These are phyloP conservation scores for Aspidiotus rigidus DNA, from an alignment of 2,888 invertebrate species.

Conservation along the genomic window DNA sequence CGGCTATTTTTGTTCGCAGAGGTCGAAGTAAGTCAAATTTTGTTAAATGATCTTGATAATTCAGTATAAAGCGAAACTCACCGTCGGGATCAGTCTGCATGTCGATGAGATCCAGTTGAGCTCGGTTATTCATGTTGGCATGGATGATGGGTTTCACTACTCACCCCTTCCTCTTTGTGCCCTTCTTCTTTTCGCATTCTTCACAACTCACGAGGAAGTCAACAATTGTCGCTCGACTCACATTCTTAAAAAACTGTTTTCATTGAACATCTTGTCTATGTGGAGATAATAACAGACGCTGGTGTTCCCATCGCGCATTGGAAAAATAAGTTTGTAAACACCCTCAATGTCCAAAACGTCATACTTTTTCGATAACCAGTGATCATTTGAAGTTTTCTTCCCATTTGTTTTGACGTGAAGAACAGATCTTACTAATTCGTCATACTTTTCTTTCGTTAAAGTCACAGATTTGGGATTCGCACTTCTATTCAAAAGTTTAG, in stretches of 20 bases:
- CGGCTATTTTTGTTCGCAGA: constrained; percentile 34
- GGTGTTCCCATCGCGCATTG: no score
- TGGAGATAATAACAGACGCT: no score
- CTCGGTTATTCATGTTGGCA: neutral
- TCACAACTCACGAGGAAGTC: neutral
- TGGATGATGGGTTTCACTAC: neutral
- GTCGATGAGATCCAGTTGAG: neutral
- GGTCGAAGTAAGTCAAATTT: constrained; percentile 41
- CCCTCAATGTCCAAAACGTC: no score
- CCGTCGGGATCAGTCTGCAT: neutral
- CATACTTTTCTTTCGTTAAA: constrained; percentile 10
- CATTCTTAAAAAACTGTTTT: neutral
- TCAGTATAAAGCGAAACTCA: neutral
- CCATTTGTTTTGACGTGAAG: neutral
- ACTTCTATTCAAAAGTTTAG: constrained; percentile 8
- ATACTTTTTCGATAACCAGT: no score
- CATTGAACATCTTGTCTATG: no score
- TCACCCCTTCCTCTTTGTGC: neutral
- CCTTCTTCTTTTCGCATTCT: neutral
- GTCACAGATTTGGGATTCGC: constrained; percentile 7
- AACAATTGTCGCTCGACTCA: neutral
- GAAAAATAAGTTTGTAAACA: no score
- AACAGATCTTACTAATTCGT: neutral
- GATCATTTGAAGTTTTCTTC: no score
- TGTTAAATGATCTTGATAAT: constrained; percentile 41